Conservation (phyloP, 2,113 vertebrate genomes). For the Cacatua alba region DNA sequence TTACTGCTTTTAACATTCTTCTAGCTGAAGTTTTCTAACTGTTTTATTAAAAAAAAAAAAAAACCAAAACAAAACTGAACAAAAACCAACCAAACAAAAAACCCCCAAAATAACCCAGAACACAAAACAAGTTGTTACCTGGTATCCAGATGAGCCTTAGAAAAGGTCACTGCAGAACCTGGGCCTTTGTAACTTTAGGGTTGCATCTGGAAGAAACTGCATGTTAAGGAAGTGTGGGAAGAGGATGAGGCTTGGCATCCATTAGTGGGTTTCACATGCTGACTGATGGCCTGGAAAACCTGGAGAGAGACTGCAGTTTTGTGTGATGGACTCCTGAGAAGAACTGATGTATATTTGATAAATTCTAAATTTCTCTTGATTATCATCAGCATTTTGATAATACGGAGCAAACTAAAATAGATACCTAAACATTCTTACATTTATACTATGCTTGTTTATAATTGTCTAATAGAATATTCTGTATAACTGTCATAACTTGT, state of each 20-base stretch:
- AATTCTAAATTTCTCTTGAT: not conserved
- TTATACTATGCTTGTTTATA: not conserved
- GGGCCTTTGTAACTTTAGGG: not conserved
- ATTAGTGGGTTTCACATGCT: not conserved
- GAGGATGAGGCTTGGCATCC: not conserved
- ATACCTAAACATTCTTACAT: not conserved
- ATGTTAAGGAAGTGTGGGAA: not conserved
- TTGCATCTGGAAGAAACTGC: not conserved
- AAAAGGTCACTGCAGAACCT: not conserved
- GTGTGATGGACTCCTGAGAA: not conserved
- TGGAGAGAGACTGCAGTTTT: not conserved
- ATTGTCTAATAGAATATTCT: not conserved
- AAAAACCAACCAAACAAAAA: not conserved
- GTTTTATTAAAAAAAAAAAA: not conserved
- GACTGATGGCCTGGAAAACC: not conserved
- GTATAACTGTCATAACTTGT: not conserved
- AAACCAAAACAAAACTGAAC: not conserved
- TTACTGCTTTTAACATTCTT: not conserved
- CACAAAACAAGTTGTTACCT: not conserved
- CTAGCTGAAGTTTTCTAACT: not conserved
- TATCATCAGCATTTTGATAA: not conserved
- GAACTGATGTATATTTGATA: not conserved
- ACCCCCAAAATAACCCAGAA: not conserved
- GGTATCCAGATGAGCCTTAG: not conserved
- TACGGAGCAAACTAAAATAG: not conserved